These are phyloP conservation scores for Mormyrus lacerda DNA, from an alignment of 2,113 vertebrate species.

Conservation along the genomic window DNA sequence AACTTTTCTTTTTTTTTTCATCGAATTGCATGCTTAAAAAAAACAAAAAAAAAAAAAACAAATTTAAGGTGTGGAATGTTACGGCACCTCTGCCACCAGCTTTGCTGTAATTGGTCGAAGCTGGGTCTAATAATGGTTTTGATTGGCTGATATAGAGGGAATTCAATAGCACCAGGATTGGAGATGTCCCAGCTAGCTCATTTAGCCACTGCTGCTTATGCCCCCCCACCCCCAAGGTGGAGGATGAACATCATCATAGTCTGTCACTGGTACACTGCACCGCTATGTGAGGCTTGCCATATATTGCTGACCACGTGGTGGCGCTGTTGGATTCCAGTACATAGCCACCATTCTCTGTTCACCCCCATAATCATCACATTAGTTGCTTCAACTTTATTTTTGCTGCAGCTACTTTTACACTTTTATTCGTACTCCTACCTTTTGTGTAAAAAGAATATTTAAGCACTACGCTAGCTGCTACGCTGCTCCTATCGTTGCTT, in stretches of 20 bases:
- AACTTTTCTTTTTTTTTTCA: constrained; percentile 51
- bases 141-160: background rate
- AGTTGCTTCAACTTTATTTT: background rate
- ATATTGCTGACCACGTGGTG: background rate
- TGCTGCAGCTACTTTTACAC: background rate
- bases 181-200: background rate
- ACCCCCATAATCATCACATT: background rate
- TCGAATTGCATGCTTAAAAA: constrained; percentile 47
- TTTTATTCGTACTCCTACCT: background rate
- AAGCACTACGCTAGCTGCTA: background rate
- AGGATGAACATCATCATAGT: background rate
- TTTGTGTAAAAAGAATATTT: background rate
- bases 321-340: background rate
- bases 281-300: background rate
- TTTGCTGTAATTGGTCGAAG: constrained; percentile 9
- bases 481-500: background rate
- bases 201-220: background rate
- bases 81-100: constrained; percentile 1
- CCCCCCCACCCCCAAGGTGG: background rate
- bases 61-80: background rate
- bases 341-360: background rate
- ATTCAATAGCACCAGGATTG: background rate
- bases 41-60: constrained; percentile 4
- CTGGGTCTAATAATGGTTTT: background rate
- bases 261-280: background rate